A percentile compares a stretch with the other conserved stretches of the same genome.
These are phyloP conservation scores for Esox niger DNA, from an alignment of 2,113 vertebrate species.

Conservation along the genomic window DNA sequence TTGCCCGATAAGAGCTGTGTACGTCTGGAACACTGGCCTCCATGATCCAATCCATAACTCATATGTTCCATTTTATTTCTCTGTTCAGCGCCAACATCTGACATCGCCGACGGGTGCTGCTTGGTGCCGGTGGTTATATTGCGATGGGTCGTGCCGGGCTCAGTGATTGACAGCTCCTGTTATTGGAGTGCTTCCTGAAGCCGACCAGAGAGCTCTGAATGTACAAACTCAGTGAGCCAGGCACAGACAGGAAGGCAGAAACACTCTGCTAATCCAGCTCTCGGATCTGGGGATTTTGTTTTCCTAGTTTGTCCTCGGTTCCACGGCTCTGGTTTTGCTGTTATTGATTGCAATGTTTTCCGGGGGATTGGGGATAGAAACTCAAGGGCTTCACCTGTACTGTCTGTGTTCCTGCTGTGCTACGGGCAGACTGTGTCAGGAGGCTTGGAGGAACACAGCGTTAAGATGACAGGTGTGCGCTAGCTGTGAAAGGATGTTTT, in stretches of 20 bases:
- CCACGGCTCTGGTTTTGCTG: conserved; percentile 39
- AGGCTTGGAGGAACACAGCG: no score
- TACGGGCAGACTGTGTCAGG: no score
- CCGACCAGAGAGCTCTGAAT: conserved; percentile 1
- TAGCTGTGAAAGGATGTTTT: neutral
- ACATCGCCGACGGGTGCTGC: conserved; percentile 8
- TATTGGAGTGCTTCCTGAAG: conserved; percentile 6
- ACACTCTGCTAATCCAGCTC: neutral
- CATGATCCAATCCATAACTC: conserved; percentile 56
- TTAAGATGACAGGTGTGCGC: neutral
- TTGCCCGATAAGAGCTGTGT: neutral
- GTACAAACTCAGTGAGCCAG: conserved; percentile 43
- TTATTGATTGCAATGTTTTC: conserved; percentile 47
- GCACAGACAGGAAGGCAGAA: conserved; percentile 42
- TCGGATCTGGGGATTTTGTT: conserved; percentile 49
- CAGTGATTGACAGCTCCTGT: conserved; percentile 21
- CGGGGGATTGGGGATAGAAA: conserved; percentile 25
- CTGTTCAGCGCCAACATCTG: conserved; percentile 9
- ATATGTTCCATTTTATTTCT: conserved; percentile 42
- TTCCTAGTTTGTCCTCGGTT: conserved; percentile 42
- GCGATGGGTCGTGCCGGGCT: neutral
- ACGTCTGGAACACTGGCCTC: conserved; percentile 13
- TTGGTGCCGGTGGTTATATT: neutral
- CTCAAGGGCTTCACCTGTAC: neutral
- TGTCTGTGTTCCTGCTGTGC: conserved; percentile 13